Base-by-base conservation (phyloP, 2,113 vertebrate species). In the Lepisosteus oculatus region DNA sequence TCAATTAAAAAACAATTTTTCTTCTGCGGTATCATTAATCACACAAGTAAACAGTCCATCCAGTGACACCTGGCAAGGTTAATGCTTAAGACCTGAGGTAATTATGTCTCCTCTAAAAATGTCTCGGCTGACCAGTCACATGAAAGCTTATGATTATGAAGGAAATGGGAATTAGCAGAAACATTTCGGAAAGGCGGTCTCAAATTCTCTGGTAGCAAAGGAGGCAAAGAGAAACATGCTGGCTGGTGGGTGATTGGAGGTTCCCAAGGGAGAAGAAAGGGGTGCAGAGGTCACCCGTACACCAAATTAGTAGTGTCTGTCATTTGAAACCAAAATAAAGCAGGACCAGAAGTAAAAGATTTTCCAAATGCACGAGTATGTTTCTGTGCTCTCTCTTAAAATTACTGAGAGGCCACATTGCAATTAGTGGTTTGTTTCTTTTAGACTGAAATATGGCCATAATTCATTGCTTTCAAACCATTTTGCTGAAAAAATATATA, bases 131-230 rank as follows among this genome's bases (percentile, higher is more conserved):
- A 88, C 90, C 87, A 92, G 90, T 93, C 92, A 93, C 89, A 90
- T 93, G 89, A 93, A 95, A 93, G 88, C 86, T 86, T 93, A 88
- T 94, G 92, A 96, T 95, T 95, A 91, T 92, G 88, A 94, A 94
- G 94, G 94, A 97, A 96, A 95, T 93, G 90, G 91, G 93, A 95
- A 96, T 96, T 95, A 96, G 90, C 92, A 94, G 92, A 88, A 95
- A 94, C 92, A 90, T 88, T 88, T 92, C 84, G 87, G 87, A 88
- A 83, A 93, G 89, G 79, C 85, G 71, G 86, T 74, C 88, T 88
- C 83, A 85, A 90, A 89, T 88, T 79, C 69, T 65, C 76, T 88
- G 85, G 89, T 92, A 92, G 90, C 79, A 81, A 81, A 79, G 77
- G 74, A 80, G 79, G 85, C 79, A 87, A 76, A 80, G 82, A 84